Percentiles rank a stretch among this genome's conserved stretches.
Evolutionary conservation across 2,888 invertebrate genomes (phyloP).

Genomic region (Syrphus vitripennis): DNA sequence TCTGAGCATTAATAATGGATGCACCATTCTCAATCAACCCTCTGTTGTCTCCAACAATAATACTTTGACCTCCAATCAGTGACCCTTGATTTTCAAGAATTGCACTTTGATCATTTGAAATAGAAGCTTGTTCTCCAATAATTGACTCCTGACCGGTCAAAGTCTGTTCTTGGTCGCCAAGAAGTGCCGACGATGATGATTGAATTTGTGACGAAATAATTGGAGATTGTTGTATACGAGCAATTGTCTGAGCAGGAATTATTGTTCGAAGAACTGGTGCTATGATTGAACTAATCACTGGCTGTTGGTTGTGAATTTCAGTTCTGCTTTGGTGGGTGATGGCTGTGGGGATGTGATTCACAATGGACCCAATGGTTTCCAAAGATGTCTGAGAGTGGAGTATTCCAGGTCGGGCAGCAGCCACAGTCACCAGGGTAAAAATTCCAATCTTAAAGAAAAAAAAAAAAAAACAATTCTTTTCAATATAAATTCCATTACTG

Average conservation of each 20-base stretch:
- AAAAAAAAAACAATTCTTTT: no score
- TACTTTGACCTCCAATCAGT: not conserved
- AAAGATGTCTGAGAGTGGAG: conserved; percentile 11
- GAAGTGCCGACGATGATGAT: conserved; percentile 9
- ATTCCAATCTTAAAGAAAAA: conserved; percentile 7
- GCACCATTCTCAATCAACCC: not conserved
- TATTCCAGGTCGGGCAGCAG: conserved; percentile 39
- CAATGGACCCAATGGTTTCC: conserved; percentile 5
- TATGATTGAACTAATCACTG: conserved; percentile 13
- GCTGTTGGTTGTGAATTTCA: conserved; percentile 40
- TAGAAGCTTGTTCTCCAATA: not conserved
- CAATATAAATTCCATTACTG: not conserved
- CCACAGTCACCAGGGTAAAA: conserved; percentile 14
- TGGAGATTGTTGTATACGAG: conserved; percentile 5
- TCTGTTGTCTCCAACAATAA: not conserved
- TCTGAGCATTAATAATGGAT: not conserved
- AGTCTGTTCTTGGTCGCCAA: not conserved
- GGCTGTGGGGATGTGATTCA: conserved; percentile 36
- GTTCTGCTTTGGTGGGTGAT: conserved; percentile 56
- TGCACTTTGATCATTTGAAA: not conserved
- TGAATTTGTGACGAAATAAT: conserved; percentile 32
- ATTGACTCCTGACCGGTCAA: not conserved
- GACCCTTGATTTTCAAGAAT: conserved; percentile 5
- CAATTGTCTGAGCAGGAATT: conserved; percentile 14
- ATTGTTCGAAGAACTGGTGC: conserved; percentile 17